A percentile compares a stretch with the other conserved stretches of the same genome.
Conservation (phyloP, 37 sponge, comb jelly and placozoan species). For the Bolinopsis microptera region DNA sequence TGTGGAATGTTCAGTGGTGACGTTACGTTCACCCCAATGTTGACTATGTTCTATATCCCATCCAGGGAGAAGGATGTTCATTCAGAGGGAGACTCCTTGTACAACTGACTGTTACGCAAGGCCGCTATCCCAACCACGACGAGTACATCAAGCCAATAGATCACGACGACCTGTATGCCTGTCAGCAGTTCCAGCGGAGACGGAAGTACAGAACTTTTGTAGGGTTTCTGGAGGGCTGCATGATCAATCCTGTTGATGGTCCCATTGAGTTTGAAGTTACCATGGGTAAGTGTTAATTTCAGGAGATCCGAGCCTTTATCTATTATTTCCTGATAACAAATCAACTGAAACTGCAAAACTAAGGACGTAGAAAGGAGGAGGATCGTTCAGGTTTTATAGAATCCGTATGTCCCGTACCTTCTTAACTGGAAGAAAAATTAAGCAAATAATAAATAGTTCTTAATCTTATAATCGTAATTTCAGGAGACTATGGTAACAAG, state of each 20-base stretch:
- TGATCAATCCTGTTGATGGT: constrained; percentile 72
- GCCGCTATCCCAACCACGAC: constrained; percentile 4
- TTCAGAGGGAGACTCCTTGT: constrained; percentile 49
- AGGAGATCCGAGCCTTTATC: no score
- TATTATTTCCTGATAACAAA: no score
- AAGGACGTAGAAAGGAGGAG: no score
- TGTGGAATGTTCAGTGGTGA: no score
- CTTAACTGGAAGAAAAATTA: no score
- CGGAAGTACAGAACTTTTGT: constrained; percentile 84
- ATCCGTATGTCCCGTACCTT: no score
- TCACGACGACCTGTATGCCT: constrained; percentile 28
- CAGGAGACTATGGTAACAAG: constrained; percentile 92
- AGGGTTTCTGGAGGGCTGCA: constrained; percentile 85
- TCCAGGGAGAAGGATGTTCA: constrained; percentile 49
- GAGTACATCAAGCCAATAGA: background rate
- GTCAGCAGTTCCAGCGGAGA: constrained; percentile 77
- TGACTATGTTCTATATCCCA: no score
- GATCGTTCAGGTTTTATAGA: no score
- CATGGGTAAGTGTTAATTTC: constrained; percentile 89
- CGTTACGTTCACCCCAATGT: no score
- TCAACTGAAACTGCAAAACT: no score
- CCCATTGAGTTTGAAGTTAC: constrained; percentile 95
- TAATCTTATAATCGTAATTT: no score
- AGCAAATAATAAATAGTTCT: no score
- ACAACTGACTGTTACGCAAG: constrained; percentile 39